Conservation (phyloP, 2,888 invertebrate genomes). For the Thalpophila matura region DNA sequence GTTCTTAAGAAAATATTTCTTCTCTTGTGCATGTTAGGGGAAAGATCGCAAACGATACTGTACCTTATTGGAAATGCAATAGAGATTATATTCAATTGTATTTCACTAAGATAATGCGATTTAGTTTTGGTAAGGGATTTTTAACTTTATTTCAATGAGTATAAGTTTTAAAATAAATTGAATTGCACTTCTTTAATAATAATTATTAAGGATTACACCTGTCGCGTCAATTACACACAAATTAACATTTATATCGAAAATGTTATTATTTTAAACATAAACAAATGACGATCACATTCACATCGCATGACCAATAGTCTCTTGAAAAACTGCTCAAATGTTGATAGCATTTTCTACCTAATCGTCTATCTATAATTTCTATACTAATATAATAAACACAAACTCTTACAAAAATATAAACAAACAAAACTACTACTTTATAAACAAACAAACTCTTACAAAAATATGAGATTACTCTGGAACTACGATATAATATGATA, state of each 20-base stretch:
- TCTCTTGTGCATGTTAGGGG: constrained; percentile 27
- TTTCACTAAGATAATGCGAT: not conserved
- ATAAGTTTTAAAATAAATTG: constrained; percentile 3
- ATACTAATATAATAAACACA: no score
- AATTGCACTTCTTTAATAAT: not conserved
- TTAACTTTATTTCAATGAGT: fast-evolving
- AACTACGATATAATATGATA: no score
- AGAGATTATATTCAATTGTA: not conserved
- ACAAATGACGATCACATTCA: constrained; percentile 18
- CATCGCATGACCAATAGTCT: constrained; percentile 2
- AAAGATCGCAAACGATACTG: not conserved
- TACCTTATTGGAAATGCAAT: fast-evolving
- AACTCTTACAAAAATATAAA: no score
- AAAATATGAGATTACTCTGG: no score
- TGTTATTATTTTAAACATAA: constrained; percentile 8
- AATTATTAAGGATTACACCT: constrained; percentile 43
- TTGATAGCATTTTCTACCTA: no score
- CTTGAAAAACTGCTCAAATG: no score
- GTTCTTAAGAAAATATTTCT: constrained; percentile 57
- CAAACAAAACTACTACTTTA: no score
- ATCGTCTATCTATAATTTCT: no score
- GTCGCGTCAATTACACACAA: constrained; percentile 47
- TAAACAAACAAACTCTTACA: no score
- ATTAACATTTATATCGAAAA: constrained; percentile 23
- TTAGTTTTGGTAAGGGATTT: not conserved